Evolutionary conservation across 2,888 invertebrate species (phyloP).

Genomic region (Keiferia lycopersicella): DNA sequence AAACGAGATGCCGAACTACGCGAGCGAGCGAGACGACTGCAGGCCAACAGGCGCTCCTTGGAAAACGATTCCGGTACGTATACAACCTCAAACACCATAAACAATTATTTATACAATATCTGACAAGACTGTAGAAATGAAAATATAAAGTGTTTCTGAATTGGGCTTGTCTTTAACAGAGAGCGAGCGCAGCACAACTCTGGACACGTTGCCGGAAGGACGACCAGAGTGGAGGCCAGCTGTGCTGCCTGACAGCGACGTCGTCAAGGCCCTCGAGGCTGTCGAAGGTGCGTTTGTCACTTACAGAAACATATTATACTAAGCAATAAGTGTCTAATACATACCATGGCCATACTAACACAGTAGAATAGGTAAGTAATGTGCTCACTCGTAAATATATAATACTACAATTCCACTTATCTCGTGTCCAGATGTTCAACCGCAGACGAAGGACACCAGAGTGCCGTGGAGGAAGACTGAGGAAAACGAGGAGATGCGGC

Average conservation of each 20-base stretch:
- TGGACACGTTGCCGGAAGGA: conserved; percentile 89
- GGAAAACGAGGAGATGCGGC: conserved; percentile 84
- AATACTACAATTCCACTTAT: conserved; percentile 23
- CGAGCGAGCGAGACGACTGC: conserved; percentile 83
- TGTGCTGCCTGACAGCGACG: conserved; percentile 89
- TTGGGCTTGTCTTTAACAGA: conserved; percentile 69
- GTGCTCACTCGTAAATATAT: too few relatives aligned
- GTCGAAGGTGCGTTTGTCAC: conserved; percentile 84
- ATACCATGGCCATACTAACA: too few relatives aligned
- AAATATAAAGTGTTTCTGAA: too few relatives aligned
- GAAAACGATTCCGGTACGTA: conserved; percentile 90
- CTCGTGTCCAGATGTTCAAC: conserved; percentile 83
- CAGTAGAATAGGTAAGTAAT: neutral
- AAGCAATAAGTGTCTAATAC: too few relatives aligned
- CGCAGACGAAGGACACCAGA: conserved; percentile 87
- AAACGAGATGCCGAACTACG: conserved; percentile 86
- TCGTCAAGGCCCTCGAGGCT: conserved; percentile 91
- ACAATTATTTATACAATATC: neutral
- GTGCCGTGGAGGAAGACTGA: conserved; percentile 89
- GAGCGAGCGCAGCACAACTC: conserved; percentile 86
- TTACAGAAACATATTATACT: neutral
- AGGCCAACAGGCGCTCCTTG: conserved; percentile 88
- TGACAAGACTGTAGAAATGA: neutral
- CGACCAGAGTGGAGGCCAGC: conserved; percentile 90
- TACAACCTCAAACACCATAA: neutral